Base-by-base conservation (phyloP, 2,888 invertebrate genomes). In the Tolmerus cingulatus region DNA sequence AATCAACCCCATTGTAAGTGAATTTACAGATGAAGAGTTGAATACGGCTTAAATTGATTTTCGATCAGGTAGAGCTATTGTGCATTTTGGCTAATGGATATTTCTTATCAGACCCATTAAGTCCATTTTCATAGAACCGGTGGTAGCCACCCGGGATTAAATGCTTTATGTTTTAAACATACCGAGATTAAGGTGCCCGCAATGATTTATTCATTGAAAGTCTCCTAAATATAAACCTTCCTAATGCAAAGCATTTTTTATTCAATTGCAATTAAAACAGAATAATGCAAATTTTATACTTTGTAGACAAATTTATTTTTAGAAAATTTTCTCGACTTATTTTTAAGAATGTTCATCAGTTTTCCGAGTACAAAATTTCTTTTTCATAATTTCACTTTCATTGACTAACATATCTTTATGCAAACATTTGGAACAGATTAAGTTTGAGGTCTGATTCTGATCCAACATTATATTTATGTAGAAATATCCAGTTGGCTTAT, bases 11-110 rank as follows among this genome's bases (percentile, higher is more conserved):
- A 34, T 78, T 23, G 43, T 43, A 78, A 12, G 8, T 37, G 23
- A 23, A 34, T 43, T 76, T 78, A 23, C 23, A 78, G 43, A 43
- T 78, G 43, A 78, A 78, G 78, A 43, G 78, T 78, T 78, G 78
- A 78, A 23, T 43, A 43, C 16, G 19, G 23, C 19, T n/a, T 78
- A 37, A 40, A 78, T 78, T 76, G 37, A 37, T 76, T 76, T 76
- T 76, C 76, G 14, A 76, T 76, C 43, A 78, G 34, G 78, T 23
- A n/a, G 19, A 14, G 43, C 23, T 78, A 78, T 78, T 78, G 46
- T 78, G 43, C 37, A 43, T 27, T 40, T 78, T 78, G 23, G 23
- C 23, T 9, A 7, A 7, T 19, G 78, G 78, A n/a, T 43, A 43
- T 78, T 78, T n/a, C 23, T 78, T 1, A 40, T 19, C 12, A 19